Evolutionary conservation across 1,140 invertebrate genomes (phyloP), one percentile per base, ranked within the genome.

Genomic region (Drosophila lowei): DNA sequence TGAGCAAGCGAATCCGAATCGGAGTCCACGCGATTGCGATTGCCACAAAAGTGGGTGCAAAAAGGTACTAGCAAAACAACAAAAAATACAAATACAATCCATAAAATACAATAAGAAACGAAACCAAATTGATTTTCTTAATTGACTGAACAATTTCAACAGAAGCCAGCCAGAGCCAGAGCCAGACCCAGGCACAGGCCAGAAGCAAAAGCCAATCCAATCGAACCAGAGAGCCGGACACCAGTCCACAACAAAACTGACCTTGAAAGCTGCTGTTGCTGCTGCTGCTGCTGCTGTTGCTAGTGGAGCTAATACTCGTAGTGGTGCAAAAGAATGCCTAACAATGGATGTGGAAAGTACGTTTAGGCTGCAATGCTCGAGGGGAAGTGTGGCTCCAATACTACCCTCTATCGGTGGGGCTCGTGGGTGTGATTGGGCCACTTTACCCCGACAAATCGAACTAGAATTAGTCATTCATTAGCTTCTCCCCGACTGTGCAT

Each of bases 121-220:
- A 77, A 80, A 67, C 77, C 44, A 63, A 85, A 80, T 71, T 77
- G 73, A 85, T 85, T 86, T 86, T 80, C 77, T 78, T 88, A 88
- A 86, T 88, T 88, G 83, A 75, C 83, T 81, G 62, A 75, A 59
- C 81, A 88, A 57, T 78, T 81, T 78, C 81, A 85, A 77, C 81
- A 85, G 68, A 60, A 76, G 46, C 59, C 47, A 42, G 46, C 52
- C 30, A 43, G 25, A 43, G 42, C 30, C 60, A 47, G 30, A 66
- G 41, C 52, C 53, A 38, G 34, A 0, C 34, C 11, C 11, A 38
- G 28, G 28, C 28, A 9, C 7, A 30, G 34, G 11, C 34, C 34
- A 38, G 34, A 41, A 25, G 49, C 57, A 46, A 58, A 79, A 34
- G 52, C n/a, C 30, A 25, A 67, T 38, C 34, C 34, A 38, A 56